Evolutionary conservation across 2,797 vertebrate species (phyloP), one percentile per base, ranked within the genome.

Genomic region (Nasua narica): DNA sequence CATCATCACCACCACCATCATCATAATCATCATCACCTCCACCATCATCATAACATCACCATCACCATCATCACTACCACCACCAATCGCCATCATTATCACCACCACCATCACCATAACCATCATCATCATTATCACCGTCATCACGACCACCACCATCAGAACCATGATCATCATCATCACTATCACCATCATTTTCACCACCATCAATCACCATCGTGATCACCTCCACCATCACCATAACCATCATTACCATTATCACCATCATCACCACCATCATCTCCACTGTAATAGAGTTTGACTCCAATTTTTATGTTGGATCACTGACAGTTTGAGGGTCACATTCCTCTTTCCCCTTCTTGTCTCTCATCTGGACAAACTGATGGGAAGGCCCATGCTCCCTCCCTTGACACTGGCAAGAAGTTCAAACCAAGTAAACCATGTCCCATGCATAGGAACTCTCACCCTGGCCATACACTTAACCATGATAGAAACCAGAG

Each of bases 31-130:
- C 27, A 19, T 5, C 60, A 46, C 8, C n/a, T 21, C 32, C 6
- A 7, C 3, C 11, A 25, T 3, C 23, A 19, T 27, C 69, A 6
- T 6, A n/a, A n/a, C n/a, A n/a, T n/a, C 35, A 11, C 1, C 23
- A 29, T 2, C 40, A 29, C 7, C 13, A 46, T 4, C 7, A 14
- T 14, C 23, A 40, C 1, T 7, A n/a, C 4, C 32, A 16, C 12
- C 25, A 43, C n/a, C n/a, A n/a, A n/a, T 9, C 18, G 35, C 7
- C 32, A 56, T 5, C 27, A 11, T 1, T 18, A 21, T 15, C 69
- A 6, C 1, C 13, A 10, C 5, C 9, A 19, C 9, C 62, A n/a
- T 8, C 1, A 65, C 7, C 2, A n/a, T 3, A 32, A 65, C 15
- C 14, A 32, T 5, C 5, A 40, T 7, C 7, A 70, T 5, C 35